A percentile compares a stretch with the other conserved stretches of the same genome.
phyloP scores from a whole-genome alignment of 2,797 vertebrate species.

The Harpagifer antarcticus region DNA sequence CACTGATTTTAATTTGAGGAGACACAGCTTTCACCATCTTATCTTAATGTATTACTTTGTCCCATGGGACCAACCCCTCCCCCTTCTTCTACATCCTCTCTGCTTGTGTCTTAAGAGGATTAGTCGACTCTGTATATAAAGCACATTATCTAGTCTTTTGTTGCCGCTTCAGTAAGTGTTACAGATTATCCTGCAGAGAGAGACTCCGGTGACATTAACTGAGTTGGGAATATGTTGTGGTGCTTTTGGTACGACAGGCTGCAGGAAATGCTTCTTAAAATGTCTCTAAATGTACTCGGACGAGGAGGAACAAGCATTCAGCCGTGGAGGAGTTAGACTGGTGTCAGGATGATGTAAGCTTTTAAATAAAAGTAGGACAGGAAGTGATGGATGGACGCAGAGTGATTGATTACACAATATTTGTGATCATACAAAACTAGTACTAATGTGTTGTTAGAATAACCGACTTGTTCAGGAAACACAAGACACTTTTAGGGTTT shows the following conservation, averaged over 20 bases:
- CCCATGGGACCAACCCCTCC: conserved; percentile 53
- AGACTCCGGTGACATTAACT: conserved; percentile 66
- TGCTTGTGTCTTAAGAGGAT: conserved; percentile 81
- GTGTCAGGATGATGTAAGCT: conserved; percentile 52
- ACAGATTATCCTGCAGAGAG: conserved; percentile 64
- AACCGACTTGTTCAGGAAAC: background rate
- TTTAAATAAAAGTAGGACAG: conserved; percentile 19
- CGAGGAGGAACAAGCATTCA: conserved; percentile 21
- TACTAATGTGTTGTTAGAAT: background rate
- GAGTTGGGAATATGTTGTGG: conserved; percentile 31
- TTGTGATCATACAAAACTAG: background rate
- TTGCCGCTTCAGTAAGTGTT: conserved; percentile 72
- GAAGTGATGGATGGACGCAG: conserved; percentile 5
- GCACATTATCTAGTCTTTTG: conserved; percentile 82
- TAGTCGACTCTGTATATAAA: conserved; percentile 79
- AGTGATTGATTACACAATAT: background rate
- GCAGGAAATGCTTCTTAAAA: too few relatives aligned
- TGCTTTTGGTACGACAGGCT: background rate
- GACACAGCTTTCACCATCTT: conserved; percentile 73
- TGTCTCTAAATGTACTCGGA: conserved; percentile 26
- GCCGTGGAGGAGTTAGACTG: conserved; percentile 10
- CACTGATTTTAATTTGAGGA: conserved; percentile 72
- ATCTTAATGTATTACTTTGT: conserved; percentile 75
- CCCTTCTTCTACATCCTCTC: conserved; percentile 48
- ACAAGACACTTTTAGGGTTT: background rate